Conservation (phyloP, 2,797 vertebrate genomes). For the Aselliscus stoliczkanus region DNA sequence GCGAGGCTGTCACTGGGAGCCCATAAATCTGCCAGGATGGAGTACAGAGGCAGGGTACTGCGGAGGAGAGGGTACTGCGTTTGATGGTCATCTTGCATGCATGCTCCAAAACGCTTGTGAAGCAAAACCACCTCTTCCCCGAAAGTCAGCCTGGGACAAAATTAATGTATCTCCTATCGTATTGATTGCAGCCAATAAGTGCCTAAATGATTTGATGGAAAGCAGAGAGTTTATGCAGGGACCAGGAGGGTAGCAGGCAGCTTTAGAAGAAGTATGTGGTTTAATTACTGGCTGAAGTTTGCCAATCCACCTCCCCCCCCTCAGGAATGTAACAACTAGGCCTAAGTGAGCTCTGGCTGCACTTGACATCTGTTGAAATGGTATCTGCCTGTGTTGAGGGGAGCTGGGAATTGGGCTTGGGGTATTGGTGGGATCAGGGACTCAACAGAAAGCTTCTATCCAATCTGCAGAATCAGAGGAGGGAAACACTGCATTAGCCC, state of each 20-base stretch:
- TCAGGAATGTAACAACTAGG: slow-evolving; percentile 85
- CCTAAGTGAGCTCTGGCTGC: slow-evolving; percentile 84
- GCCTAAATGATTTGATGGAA: slow-evolving; percentile 82
- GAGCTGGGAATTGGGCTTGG: slow-evolving; percentile 78
- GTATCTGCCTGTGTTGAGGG: slow-evolving; percentile 77
- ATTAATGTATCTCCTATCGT: slow-evolving; percentile 84
- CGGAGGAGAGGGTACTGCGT: background rate
- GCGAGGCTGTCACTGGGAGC: no score
- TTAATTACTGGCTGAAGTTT: slow-evolving; percentile 85
- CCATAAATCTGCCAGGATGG: slow-evolving; percentile 57
- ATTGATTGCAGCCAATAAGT: slow-evolving; percentile 87
- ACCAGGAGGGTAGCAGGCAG: slow-evolving; percentile 67
- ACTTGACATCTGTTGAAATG: slow-evolving; percentile 84
- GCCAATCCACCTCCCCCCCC: slow-evolving; percentile 75
- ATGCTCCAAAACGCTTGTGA: slow-evolving; percentile 58
- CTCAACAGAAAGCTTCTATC: slow-evolving; percentile 75
- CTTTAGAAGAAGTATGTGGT: slow-evolving; percentile 82
- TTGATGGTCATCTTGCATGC: slow-evolving; percentile 19
- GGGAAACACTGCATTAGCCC: slow-evolving; percentile 66
- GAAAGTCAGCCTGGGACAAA: slow-evolving; percentile 80
- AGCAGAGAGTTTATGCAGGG: slow-evolving; percentile 78
- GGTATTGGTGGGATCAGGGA: slow-evolving; percentile 71
- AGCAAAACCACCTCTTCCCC: slow-evolving; percentile 78
- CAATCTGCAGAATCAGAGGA: slow-evolving; percentile 58
- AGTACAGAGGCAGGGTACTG: no score